These are phyloP conservation scores for Xenopus tropicalis DNA, from an alignment of 2,113 vertebrate genomes.

Conservation along the genomic window UCB_Xtro_10.0 CM004449.2:82902501-82903000, in stretches of 20 bases:
- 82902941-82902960: not conserved
- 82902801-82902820: not conserved
- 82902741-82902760: not conserved
- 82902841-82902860: not conserved
- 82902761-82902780: not conserved
- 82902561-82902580: too few species aligned
- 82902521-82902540: too few species aligned
- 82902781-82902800: constrained; percentile 1
- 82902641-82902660: too few species aligned
- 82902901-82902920: not conserved
- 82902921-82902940: not conserved
- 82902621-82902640: too few species aligned
- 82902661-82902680: not conserved
- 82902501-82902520: too few species aligned
- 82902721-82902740: not conserved
- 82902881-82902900: not conserved
- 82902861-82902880: not conserved
- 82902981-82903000: not conserved
- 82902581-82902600: too few species aligned
- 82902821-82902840: not conserved
- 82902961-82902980: not conserved
- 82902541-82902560: too few species aligned
- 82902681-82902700: not conserved
- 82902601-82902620: too few species aligned
- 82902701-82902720: not conserved